Percentiles rank a stretch among this genome's conserved stretches.
phyloP scores from a whole-genome alignment of 2,888 invertebrate species.

The Tinea pellionella region DNA sequence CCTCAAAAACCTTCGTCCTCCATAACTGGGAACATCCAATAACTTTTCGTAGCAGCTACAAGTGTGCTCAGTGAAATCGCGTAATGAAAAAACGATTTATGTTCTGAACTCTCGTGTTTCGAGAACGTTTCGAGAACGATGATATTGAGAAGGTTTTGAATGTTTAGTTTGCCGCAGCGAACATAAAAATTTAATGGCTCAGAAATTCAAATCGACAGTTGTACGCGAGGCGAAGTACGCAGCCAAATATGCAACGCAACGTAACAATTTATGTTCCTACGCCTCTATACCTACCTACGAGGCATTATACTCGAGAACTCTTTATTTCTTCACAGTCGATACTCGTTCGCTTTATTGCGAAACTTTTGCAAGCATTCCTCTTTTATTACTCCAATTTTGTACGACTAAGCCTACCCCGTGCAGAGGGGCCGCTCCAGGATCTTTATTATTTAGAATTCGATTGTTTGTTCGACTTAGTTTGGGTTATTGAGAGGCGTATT shows the following conservation, averaged over 20 bases:
- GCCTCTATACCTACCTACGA: slow-evolving; percentile 17
- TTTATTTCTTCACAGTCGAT: slow-evolving; percentile 69
- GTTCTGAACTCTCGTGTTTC: not conserved
- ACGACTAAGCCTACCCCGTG: slow-evolving; percentile 58
- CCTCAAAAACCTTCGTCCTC: slow-evolving; percentile 31
- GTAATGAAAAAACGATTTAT: not conserved
- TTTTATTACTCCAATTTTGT: slow-evolving; percentile 70
- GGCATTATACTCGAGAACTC: slow-evolving; percentile 47
- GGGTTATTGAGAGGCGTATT: slow-evolving; percentile 14
- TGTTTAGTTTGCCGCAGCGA: slow-evolving; percentile 8
- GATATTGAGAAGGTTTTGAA: not conserved
- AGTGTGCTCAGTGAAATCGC: slow-evolving; percentile 3
- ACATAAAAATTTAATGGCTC: slow-evolving; percentile 11
- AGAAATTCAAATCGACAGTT: slow-evolving; percentile 13
- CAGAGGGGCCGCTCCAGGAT: slow-evolving; percentile 35
- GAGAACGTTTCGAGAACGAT: not conserved
- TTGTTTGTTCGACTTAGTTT: slow-evolving; percentile 25
- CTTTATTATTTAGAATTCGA: slow-evolving; percentile 67
- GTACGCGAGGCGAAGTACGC: slow-evolving; percentile 6
- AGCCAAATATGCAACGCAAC: slow-evolving; percentile 13
- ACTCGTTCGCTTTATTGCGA: slow-evolving; percentile 66
- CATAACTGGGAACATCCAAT: not conserved
- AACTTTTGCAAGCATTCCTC: slow-evolving; percentile 67
- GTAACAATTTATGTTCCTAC: slow-evolving; percentile 11
- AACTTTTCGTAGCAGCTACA: not conserved